Base-by-base conservation (phyloP, 2,113 vertebrate species). In the Oreochromis niloticus region DNA sequence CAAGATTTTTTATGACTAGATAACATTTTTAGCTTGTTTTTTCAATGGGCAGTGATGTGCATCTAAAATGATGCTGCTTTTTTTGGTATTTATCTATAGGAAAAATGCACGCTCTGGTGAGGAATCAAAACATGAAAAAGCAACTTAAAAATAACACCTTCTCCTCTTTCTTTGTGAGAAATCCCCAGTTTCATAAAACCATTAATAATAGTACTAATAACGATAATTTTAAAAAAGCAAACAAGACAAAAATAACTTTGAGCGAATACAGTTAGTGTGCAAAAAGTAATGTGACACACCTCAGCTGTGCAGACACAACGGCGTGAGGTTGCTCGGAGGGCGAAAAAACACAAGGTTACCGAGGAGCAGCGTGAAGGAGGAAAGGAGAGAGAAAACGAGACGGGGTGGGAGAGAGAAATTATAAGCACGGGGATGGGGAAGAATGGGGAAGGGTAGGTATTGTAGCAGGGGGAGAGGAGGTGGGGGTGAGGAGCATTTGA, bases 401-500 rank as follows among this genome's bases (percentile, higher is more conserved):
- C 2, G 1, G 39, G 36, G 81, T 41, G 83, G 34, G 82, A 86
- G 63, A 55, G 52, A 71, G 68, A 73, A 85, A 91, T 79, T 84
- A 86, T 55, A 85, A 92, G 86, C 81, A 87, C 55, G 63, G 46
- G 59, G 86, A 87, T 68, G 34, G 61, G 87, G 85, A 86, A 55
- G 71, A 82, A 88, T 88, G 27, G 84, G 73, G 89, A 90, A 75
- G 80, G 85, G 84, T 86, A 63, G 79, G 85, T 91, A 91, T 85
- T 73, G 48, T 73, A 32, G 32, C 46, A 32, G 63, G 39, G 39
- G 80, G 71, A 80, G 81, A 57, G 30, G 41, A 10, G 24, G 66
- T 57, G 83, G 57, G 73, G 52, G 63, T 17, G 86, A 50, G 93
- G 85, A 59, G 92, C 94, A 90, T 95, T 96, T 95, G 92, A 93